A percentile compares a stretch with the other conserved stretches of the same genome.
Evolutionary conservation across 2,797 vertebrate genomes (phyloP).

Genomic region (Brachymystax lenok): DNA sequence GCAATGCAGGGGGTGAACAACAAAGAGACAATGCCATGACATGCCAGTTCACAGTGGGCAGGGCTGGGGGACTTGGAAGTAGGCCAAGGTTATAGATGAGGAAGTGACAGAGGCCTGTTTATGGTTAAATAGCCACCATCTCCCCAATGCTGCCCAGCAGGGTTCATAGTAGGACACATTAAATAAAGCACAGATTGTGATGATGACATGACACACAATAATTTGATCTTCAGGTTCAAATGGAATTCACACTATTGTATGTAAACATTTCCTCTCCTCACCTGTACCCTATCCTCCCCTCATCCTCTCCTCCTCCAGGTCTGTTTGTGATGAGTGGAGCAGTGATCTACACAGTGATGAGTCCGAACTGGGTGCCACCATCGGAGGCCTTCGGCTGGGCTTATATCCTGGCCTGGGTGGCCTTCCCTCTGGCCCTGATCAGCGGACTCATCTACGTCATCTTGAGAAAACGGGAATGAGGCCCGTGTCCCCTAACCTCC

Average conservation of each 20-base stretch:
- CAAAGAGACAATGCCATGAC: slow-evolving; percentile 58
- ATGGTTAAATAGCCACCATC: slow-evolving; percentile 29
- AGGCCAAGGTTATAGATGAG: slow-evolving; percentile 1
- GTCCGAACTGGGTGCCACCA: slow-evolving; percentile 76
- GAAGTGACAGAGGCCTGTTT: slow-evolving; percentile 15
- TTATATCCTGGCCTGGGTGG: slow-evolving; percentile 96
- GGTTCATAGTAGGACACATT: slow-evolving; percentile 43
- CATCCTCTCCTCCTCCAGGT: slow-evolving; percentile 69
- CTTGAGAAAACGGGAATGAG: slow-evolving; percentile 93
- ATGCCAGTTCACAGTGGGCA: slow-evolving; percentile 29
- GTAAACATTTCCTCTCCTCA: background rate
- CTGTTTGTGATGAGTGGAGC: slow-evolving; percentile 93
- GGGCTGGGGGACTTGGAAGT: slow-evolving; percentile 25
- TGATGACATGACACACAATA: background rate
- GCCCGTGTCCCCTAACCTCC: slow-evolving; percentile 29
- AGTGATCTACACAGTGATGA: slow-evolving; percentile 93
- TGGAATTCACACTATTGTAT: background rate
- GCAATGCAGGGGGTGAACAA: slow-evolving; percentile 39
- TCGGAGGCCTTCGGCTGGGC: slow-evolving; percentile 80
- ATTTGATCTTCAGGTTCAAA: background rate
- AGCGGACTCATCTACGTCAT: slow-evolving; percentile 94
- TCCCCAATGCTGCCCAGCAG: background rate
- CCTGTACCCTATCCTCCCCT: background rate
- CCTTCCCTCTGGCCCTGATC: slow-evolving; percentile 89
- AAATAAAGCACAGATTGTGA: background rate